These are phyloP conservation scores for Triplophysa tibetana DNA, from an alignment of 2,113 vertebrate species.

Conservation along the genomic window DNA sequence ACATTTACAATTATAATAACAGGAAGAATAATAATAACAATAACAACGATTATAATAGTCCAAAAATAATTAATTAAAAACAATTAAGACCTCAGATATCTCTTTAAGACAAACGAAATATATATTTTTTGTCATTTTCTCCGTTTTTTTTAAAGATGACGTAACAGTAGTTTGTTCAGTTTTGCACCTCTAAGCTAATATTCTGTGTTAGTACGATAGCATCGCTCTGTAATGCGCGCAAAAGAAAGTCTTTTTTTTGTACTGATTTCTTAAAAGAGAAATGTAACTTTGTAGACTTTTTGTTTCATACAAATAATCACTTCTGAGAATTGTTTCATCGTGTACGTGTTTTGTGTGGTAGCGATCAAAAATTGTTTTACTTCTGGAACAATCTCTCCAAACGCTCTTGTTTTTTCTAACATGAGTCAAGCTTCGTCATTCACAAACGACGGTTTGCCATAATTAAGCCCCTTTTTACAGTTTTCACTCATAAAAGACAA, in stretches of 20 bases:
- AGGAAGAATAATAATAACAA: slow-evolving; percentile 75
- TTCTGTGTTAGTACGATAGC: slow-evolving; percentile 80
- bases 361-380: not conserved
- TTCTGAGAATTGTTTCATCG: slow-evolving; percentile 77
- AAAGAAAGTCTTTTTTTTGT: slow-evolving; percentile 71
- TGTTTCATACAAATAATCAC: slow-evolving; percentile 76
- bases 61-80: slow-evolving; percentile 72
- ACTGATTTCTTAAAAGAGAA: slow-evolving; percentile 73
- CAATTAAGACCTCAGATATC: slow-evolving; percentile 74
- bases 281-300: slow-evolving; percentile 73
- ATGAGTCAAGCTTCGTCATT: slow-evolving; percentile 33
- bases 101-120: slow-evolving; percentile 76
- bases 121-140: slow-evolving; percentile 54
- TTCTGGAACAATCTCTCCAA: slow-evolving; percentile 18
- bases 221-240: slow-evolving; percentile 71
- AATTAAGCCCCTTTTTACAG: slow-evolving; percentile 66
- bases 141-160: slow-evolving; percentile 76
- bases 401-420: slow-evolving; percentile 14
- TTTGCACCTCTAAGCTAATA: slow-evolving; percentile 77
- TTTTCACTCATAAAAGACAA: slow-evolving; percentile 59
- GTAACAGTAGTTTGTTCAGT: slow-evolving; percentile 78
- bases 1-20: slow-evolving; percentile 81
- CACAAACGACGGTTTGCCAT: slow-evolving; percentile 69
- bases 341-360: slow-evolving; percentile 55
- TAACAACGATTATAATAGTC: slow-evolving; percentile 77